These are phyloP conservation scores for Eristalis tenax DNA, from an alignment of 2,888 invertebrate species.

Conservation along the genomic window DNA sequence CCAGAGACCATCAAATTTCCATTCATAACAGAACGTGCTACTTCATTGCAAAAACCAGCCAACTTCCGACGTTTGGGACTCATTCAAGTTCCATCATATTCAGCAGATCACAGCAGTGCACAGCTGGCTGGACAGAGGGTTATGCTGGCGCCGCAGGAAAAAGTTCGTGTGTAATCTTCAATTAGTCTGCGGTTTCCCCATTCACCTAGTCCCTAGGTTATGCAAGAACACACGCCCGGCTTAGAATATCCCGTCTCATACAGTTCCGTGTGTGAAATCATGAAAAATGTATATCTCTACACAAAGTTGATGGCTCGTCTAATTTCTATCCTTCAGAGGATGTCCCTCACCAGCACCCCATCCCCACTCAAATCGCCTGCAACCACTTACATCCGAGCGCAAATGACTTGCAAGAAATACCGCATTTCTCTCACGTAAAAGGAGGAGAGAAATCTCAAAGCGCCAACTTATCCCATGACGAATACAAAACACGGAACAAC, in stretches of 20 bases:
- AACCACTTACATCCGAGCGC: not conserved
- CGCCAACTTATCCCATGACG: slow-evolving; percentile 53
- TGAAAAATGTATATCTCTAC: slow-evolving; percentile 14
- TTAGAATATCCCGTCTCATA: not conserved
- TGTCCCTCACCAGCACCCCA: not conserved
- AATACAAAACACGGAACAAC: slow-evolving; percentile 1
- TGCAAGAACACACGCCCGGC: not conserved
- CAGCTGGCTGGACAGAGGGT: not conserved
- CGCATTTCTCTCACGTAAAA: slow-evolving; percentile 68
- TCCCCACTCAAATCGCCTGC: not conserved
- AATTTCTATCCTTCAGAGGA: slow-evolving; percentile 43
- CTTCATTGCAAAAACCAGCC: too few relatives aligned
- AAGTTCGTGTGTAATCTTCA: not conserved
- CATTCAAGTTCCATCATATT: not conserved
- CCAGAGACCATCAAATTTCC: too few relatives aligned
- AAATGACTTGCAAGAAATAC: slow-evolving; percentile 46
- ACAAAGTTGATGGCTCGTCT: slow-evolving; percentile 38
- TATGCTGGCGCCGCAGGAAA: not conserved
- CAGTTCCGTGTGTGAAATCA: slow-evolving; percentile 42
- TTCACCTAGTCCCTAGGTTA: not conserved
- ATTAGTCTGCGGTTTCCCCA: not conserved
- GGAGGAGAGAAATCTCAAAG: slow-evolving; percentile 49
- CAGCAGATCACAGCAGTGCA: not conserved
- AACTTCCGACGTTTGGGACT: too few relatives aligned
- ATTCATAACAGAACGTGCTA: too few relatives aligned